These are phyloP conservation scores for Drosophila equinoxialis DNA, from an alignment of 1,140 invertebrate species.

Conservation along the genomic window DNA sequence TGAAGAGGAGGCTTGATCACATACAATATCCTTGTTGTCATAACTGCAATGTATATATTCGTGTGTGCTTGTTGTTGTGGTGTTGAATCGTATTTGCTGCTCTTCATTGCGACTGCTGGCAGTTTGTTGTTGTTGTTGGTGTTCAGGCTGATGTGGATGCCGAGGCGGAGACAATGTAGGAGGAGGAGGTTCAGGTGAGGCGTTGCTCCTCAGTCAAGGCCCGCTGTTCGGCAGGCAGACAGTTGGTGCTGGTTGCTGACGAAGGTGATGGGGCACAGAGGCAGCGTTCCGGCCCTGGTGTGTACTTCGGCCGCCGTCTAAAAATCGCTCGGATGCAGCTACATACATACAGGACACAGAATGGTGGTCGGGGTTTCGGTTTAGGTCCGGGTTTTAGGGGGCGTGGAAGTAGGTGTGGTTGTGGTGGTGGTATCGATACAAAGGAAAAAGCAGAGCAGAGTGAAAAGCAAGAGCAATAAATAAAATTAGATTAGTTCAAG, in stretches of 20 bases:
- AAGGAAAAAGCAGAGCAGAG: conserved; percentile 28
- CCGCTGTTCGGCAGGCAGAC: conserved; percentile 82
- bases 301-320: conserved; percentile 84
- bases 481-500: conserved; percentile 39
- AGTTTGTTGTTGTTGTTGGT: conserved; percentile 15
- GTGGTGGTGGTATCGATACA: not conserved
- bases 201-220: conserved; percentile 83
- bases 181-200: conserved; percentile 72
- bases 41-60: conserved; percentile 83
- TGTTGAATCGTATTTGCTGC: conserved; percentile 43
- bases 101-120: conserved; percentile 77
- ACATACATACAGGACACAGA: conserved; percentile 59
- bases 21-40: conserved; percentile 78
- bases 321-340: conserved; percentile 87
- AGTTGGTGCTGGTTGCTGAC: conserved; percentile 83
- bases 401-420: not conserved
- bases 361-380: no score
- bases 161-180: not conserved
- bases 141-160: not conserved
- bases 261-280: conserved; percentile 83
- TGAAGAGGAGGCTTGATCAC: conserved; percentile 74
- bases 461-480: conserved; percentile 17
- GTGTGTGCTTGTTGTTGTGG: conserved; percentile 62
- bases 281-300: conserved; percentile 83
- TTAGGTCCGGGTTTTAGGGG: no score